Conservation (phyloP, 2,113 vertebrate genomes). For the Dasyprocta punctata region DNA sequence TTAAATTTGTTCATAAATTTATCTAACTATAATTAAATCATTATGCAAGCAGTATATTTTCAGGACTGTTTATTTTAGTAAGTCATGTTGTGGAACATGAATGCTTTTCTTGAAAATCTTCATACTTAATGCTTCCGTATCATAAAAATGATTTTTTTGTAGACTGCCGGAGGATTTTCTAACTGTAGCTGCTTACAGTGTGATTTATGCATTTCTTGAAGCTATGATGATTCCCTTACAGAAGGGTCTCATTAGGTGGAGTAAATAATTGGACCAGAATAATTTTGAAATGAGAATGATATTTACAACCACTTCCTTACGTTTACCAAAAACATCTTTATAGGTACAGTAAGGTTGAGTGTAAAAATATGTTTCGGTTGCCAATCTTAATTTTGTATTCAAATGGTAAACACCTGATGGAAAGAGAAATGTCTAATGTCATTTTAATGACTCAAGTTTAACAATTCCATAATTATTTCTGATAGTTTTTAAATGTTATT, state of each 20-base stretch:
- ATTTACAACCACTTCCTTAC: neutral
- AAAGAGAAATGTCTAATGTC: neutral
- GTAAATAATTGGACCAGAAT: conserved; percentile 27
- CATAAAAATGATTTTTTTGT: neutral
- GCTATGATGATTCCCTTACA: neutral
- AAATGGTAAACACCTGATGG: neutral
- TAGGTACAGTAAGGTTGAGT: neutral
- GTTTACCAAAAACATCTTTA: conserved; percentile 49
- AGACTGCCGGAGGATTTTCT: neutral
- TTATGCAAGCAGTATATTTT: neutral
- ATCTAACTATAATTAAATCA: neutral
- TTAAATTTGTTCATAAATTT: neutral
- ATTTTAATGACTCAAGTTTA: neutral
- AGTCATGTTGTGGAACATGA: neutral
- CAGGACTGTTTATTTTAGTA: conserved; percentile 18
- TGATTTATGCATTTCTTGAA: neutral
- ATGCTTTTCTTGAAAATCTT: neutral
- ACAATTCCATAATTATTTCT: neutral
- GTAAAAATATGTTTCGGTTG: neutral
- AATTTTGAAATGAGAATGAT: conserved; percentile 40
- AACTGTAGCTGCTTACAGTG: neutral
- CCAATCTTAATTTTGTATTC: neutral
- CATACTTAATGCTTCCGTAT: neutral
- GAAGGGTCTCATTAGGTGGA: neutral
- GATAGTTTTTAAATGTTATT: neutral